These are phyloP conservation scores for Sisyra terminalis DNA, from an alignment of 2,888 invertebrate genomes.

Conservation along the genomic window DNA sequence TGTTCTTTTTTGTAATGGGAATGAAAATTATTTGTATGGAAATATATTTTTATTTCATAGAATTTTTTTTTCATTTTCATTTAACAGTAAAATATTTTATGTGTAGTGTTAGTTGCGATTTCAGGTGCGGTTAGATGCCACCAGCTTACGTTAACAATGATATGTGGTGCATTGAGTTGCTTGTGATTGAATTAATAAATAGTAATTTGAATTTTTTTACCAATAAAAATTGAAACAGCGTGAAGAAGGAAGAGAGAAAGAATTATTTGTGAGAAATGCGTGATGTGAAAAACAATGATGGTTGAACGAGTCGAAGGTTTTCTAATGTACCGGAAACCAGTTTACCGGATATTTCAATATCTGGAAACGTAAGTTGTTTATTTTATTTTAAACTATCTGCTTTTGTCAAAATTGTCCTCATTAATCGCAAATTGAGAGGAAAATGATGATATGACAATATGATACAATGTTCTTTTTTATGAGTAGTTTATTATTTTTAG, in stretches of 20 bases:
- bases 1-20: no score
- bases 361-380: slow-evolving; percentile 56
- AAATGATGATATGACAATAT: not conserved
- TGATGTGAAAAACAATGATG: slow-evolving; percentile 27
- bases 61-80: no score
- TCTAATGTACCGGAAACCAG: slow-evolving; percentile 63
- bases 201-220: not conserved
- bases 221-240: not conserved
- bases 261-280: slow-evolving; percentile 13
- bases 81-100: no score
- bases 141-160: no score
- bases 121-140: no score
- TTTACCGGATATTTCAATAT: slow-evolving; percentile 68
- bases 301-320: slow-evolving; percentile 67
- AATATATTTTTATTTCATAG: no score
- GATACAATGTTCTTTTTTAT: not conserved
- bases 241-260: not conserved
- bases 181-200: slow-evolving; percentile 1
- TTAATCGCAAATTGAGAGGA: not conserved
- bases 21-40: no score
- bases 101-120: no score
- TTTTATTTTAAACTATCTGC: not conserved
- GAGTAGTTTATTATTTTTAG: no score
- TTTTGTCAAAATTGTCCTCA: not conserved
- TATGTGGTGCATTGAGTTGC: no score